A percentile compares a stretch with the other conserved stretches of the same genome.
Conservation (phyloP, 2,888 invertebrate species). For the Oscheius myriophilus region DNA sequence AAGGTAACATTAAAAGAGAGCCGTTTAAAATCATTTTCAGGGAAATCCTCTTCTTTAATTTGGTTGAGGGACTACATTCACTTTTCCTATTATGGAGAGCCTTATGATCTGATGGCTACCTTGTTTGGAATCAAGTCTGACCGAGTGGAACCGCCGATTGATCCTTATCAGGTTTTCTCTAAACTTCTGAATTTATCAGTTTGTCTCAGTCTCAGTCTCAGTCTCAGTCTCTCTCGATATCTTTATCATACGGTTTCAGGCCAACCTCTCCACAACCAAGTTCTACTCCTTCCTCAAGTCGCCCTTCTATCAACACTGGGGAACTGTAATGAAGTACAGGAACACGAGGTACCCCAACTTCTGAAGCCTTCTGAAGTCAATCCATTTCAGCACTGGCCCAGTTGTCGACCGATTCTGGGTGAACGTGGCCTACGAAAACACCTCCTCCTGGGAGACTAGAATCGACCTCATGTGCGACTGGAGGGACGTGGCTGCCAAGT, state of each 20-base stretch:
- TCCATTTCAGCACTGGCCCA: slow-evolving; percentile 35
- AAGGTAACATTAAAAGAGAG: slow-evolving; percentile 36
- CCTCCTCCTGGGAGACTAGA: slow-evolving; percentile 64
- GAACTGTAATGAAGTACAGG: slow-evolving; percentile 49
- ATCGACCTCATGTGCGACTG: slow-evolving; percentile 67
- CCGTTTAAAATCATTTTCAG: slow-evolving; percentile 27
- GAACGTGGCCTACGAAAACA: slow-evolving; percentile 64
- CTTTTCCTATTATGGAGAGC: slow-evolving; percentile 54
- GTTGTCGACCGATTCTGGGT: slow-evolving; percentile 61
- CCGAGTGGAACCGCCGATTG: slow-evolving; percentile 35
- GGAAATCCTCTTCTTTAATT: slow-evolving; percentile 57
- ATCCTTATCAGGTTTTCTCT: slow-evolving; percentile 42
- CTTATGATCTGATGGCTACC: slow-evolving; percentile 37
- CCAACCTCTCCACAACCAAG: slow-evolving; percentile 49
- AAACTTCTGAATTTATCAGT: no score
- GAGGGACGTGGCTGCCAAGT: slow-evolving; percentile 52
- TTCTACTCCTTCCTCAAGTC: slow-evolving; percentile 60
- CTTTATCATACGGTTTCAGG: no score
- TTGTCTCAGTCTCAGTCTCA: no score
- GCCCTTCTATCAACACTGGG: slow-evolving; percentile 68
- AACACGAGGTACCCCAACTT: slow-evolving; percentile 14
- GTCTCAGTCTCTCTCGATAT: no score
- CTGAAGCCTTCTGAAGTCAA: no score
- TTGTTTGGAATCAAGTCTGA: slow-evolving; percentile 23
- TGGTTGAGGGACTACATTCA: slow-evolving; percentile 67